phyloP scores from a whole-genome alignment of 2,888 invertebrate genomes.

The Acanthosepion lycidas region DNA sequence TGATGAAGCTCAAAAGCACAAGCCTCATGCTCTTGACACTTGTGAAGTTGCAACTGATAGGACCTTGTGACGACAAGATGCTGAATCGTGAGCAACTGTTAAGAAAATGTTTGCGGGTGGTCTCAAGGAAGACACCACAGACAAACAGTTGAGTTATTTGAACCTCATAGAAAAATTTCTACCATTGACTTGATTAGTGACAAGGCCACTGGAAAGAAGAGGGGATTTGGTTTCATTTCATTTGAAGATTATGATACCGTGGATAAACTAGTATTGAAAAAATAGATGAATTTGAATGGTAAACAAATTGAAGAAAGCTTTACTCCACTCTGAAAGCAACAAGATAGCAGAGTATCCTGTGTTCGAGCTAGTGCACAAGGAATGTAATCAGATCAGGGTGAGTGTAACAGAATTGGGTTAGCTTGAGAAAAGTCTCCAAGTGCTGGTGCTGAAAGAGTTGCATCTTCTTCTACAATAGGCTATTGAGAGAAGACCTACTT shows the following conservation, averaged over 20 bases:
- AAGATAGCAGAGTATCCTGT: background rate
- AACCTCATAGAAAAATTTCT: conserved; percentile 85
- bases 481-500: too few species aligned
- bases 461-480: too few species aligned
- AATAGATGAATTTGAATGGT: conserved; percentile 87
- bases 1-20: too few species aligned
- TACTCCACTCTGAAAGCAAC: conserved; percentile 87
- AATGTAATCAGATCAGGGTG: too few species aligned
- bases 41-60: too few species aligned
- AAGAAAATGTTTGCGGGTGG: conserved; percentile 96
- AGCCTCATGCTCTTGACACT: too few species aligned
- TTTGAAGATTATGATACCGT: conserved; percentile 97
- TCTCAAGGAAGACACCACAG: conserved; percentile 91
- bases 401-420: too few species aligned
- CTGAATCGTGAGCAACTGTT: conserved; percentile 88
- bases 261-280: conserved; percentile 88
- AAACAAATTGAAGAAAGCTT: conserved; percentile 90
- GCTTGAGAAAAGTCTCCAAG: too few species aligned
- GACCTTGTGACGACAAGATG: conserved; percentile 86
- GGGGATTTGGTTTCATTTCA: conserved; percentile 96
- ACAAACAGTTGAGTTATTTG: conserved; percentile 82
- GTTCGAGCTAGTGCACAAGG: too few species aligned
- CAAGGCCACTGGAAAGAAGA: conserved; percentile 91
- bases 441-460: too few species aligned
- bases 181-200: conserved; percentile 90